phyloP scores from a whole-genome alignment of 2,113 vertebrate genomes.

The Meriones unguiculatus region DNA sequence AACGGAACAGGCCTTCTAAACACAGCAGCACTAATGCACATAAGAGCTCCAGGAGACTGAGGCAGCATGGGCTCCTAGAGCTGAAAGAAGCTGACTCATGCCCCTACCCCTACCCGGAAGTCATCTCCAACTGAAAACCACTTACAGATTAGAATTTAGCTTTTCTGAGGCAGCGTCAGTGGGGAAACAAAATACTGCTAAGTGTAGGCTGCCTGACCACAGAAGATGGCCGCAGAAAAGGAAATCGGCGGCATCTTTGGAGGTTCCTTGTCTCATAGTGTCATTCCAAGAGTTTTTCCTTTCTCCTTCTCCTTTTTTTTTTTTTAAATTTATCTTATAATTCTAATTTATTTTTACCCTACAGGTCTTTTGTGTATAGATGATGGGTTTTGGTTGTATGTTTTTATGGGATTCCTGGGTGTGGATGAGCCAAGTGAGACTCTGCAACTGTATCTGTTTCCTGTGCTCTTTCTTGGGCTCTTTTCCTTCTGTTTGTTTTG shows the following conservation, averaged over 20 bases:
- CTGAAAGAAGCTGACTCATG: neutral
- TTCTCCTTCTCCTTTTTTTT: neutral
- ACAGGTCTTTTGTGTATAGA: neutral
- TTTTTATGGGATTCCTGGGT: neutral
- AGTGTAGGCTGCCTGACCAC: neutral
- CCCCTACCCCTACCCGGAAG: neutral
- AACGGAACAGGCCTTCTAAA: neutral
- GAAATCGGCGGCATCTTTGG: neutral
- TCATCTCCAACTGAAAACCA: neutral
- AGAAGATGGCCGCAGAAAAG: neutral
- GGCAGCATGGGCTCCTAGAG: neutral
- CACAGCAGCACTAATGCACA: too few relatives aligned
- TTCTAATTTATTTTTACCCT: neutral
- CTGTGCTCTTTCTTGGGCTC: neutral
- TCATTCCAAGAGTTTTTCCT: neutral
- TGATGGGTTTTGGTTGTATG: neutral
- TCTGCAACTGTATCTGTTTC: neutral
- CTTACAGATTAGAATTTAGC: neutral
- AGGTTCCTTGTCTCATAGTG: neutral
- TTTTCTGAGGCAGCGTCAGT: neutral
- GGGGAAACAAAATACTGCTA: neutral
- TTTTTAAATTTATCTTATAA: neutral
- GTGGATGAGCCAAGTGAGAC: neutral
- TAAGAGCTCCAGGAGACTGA: neutral
- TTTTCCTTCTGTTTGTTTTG: neutral